Conservation (phyloP, 2,797 vertebrate genomes). For the Phoxinus dragarum region DNA sequence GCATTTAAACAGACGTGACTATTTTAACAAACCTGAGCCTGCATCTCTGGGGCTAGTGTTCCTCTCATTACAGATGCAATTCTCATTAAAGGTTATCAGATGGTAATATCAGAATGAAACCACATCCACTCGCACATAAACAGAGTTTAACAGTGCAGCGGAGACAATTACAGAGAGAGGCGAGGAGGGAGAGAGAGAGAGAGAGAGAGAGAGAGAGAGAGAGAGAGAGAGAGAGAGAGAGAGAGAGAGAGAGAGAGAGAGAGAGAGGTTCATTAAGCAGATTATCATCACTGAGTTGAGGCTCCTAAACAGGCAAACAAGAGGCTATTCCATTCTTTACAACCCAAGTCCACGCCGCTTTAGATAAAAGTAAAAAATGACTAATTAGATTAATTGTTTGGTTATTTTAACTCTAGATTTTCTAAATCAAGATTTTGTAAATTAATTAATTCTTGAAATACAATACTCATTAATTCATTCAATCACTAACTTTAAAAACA, state of each 20-base stretch:
- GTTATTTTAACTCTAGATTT: too few species aligned
- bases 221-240: too few species aligned
- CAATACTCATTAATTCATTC: too few species aligned
- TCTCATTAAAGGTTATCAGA: slow-evolving; percentile 53
- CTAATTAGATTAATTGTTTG: not conserved
- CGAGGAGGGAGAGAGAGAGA: not conserved
- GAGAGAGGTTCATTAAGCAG: slow-evolving; percentile 46
- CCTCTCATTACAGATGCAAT: slow-evolving; percentile 41
- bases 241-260: slow-evolving; percentile 11
- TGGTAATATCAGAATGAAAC: slow-evolving; percentile 49
- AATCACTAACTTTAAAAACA: too few species aligned
- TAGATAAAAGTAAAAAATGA: not conserved
- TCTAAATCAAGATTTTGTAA: too few species aligned
- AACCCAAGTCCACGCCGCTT: not conserved
- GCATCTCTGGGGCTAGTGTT: slow-evolving; percentile 8
- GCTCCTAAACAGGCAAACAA: slow-evolving; percentile 21
- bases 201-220: not conserved
- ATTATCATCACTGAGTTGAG: slow-evolving; percentile 50
- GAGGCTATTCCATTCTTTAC: slow-evolving; percentile 9
- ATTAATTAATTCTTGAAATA: too few species aligned
- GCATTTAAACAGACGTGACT: slow-evolving; percentile 29
- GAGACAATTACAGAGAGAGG: slow-evolving; percentile 16
- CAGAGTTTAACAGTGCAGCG: slow-evolving; percentile 3
- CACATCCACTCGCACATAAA: slow-evolving; percentile 17
- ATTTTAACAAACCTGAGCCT: slow-evolving; percentile 19